Base-by-base conservation (phyloP, 2,888 invertebrate genomes). In the Congeria kusceri region DNA sequence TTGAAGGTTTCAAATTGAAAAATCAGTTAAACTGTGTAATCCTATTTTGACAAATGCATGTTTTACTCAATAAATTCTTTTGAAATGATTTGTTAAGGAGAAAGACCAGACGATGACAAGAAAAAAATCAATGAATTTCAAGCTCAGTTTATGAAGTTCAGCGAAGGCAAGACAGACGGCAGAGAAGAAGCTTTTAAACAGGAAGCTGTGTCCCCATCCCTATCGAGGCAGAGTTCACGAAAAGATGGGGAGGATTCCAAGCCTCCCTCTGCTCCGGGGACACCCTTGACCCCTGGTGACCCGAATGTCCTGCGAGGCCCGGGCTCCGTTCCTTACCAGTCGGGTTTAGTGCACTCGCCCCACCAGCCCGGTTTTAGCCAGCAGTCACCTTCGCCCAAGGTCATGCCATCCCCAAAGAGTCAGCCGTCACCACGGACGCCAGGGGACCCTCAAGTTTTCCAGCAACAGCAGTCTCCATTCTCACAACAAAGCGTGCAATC, bases 101-200 rank as follows among this genome's bases (percentile, higher is more conserved):
- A 97, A 77, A 96, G 97, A 80, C 96, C 96, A 86, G 96, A 96
- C 64, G 95, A 95, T 83, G 96, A 96, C 73, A 86, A 83, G 66
- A 69, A 67, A 27, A 71, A 72, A 44, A 80, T 82, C 28, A 77
- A 85, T 53, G 89, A 91, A 77, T 92, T 92, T 77, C 92, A 93
- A 80, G 88, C 92, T 0, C 91, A 93, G 81, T 93, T 93, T 74
- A 80, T 93, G 44, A 92, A 93, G 80, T 93, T 93, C 82, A 92
- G 92, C 77, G 89, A 92, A 85, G 87, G 87, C 39, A 87, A 88
- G 20, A 79, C 81, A 58, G 85, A 84, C 5, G 86, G 74, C 9
- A 79, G 81, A 58, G 86, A 72, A 9, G 70, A 84, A 57, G 70
- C 47, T 2, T 73, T 73, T 15, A 84, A 83, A 56, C 82, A 80